Conservation (phyloP, 2,888 invertebrate genomes). For the Hirtodrosophila histrioides region DNA sequence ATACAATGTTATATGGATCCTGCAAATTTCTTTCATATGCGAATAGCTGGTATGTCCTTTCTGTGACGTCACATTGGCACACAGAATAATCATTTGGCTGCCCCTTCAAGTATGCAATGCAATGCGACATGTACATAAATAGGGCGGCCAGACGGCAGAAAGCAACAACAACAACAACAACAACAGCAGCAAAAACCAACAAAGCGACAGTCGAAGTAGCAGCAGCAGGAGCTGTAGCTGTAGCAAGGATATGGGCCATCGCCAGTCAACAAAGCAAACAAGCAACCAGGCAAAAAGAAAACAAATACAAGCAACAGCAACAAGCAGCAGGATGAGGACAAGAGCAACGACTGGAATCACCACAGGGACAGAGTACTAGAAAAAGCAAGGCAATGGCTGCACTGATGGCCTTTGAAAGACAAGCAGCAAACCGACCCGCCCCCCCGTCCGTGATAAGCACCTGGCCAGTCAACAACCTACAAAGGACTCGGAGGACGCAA, state of each 20-base stretch:
- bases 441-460: conserved; percentile 21
- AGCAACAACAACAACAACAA: conserved; percentile 13
- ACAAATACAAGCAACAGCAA: conserved; percentile 41
- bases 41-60: neutral
- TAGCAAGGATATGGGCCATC: conserved; percentile 34
- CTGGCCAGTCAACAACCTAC: conserved; percentile 17
- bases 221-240: conserved; percentile 1
- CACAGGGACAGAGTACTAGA: neutral
- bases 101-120: conserved; percentile 59
- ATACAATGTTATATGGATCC: conserved; percentile 21
- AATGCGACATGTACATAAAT: conserved; percentile 62
- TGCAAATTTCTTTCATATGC: conserved; percentile 18
- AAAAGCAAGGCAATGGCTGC: conserved; percentile 24
- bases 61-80: conserved; percentile 30
- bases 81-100: conserved; percentile 54
- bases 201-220: too few species aligned
- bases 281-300: conserved; percentile 43
- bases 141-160: conserved; percentile 47
- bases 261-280: conserved; percentile 45
- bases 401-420: conserved; percentile 51
- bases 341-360: conserved; percentile 12
- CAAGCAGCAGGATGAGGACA: conserved; percentile 13
- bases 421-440: conserved; percentile 20
- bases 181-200: neutral
- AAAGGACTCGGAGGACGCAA: too few species aligned